phyloP scores from a whole-genome alignment of 2,797 vertebrate genomes.

The Amniataba percoides region DNA sequence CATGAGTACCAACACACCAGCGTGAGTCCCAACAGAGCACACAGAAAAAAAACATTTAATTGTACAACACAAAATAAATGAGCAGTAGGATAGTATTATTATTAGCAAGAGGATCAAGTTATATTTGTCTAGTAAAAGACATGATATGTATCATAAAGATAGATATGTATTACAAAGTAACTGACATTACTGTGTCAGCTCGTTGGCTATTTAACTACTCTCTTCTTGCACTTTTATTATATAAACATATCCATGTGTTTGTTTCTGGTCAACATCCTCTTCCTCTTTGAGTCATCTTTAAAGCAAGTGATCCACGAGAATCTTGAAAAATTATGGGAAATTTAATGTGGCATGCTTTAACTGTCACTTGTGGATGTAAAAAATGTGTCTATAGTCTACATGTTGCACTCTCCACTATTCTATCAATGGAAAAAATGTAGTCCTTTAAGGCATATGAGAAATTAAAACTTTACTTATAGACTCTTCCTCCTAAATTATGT shows the following conservation, averaged over 20 bases:
- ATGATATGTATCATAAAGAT: no score
- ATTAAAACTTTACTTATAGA: slow-evolving; percentile 5
- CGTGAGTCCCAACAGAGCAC: slow-evolving; percentile 77
- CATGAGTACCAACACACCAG: slow-evolving; percentile 85
- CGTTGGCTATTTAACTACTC: neutral
- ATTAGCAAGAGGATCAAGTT: neutral
- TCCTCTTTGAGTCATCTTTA: neutral
- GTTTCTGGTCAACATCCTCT: neutral
- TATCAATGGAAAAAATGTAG: neutral
- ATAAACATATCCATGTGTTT: neutral
- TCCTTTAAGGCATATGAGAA: slow-evolving; percentile 11
- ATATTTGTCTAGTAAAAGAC: neutral
- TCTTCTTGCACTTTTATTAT: neutral
- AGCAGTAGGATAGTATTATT: neutral
- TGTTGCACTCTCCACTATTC: no score
- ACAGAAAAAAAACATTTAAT: neutral
- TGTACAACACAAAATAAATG: neutral
- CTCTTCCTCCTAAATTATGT: neutral
- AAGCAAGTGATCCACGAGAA: neutral
- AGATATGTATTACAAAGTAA: neutral
- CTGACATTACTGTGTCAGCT: neutral
- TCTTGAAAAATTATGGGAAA: neutral
- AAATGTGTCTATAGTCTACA: no score
- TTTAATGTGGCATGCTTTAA: neutral
- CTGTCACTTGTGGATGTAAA: no score